Evolutionary conservation across 2,888 invertebrate species (phyloP), one percentile per base, ranked within the genome.

Genomic region (Xylophagus ater): DNA sequence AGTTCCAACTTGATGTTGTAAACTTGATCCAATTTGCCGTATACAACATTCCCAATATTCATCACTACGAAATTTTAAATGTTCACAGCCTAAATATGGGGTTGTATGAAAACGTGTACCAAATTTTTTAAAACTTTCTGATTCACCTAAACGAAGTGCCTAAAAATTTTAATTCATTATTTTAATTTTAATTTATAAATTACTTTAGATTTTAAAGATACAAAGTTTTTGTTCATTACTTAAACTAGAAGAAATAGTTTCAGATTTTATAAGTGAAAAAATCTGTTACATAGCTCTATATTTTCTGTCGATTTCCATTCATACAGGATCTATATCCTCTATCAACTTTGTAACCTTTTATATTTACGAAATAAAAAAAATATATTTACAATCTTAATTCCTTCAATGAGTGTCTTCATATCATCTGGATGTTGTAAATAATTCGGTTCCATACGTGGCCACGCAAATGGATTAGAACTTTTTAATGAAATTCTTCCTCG

Each of bases 381-480:
- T 12, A 21, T 24, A 50, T 62, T 64, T 58, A 82, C 84, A 69
- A 78, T 67, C 55, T 78, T 74, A 23, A 82, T 71, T 26, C 84
- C 87, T 57, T 82, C 79, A 9, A 83, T 71, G 64, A 88, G 69
- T 4, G 77, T 74, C 14, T 68, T 62, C n/a, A 86, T 53, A 57
- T 93, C 92, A 19, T 75, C 71, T 4, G 72, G 71, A 51, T 80
- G 65, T 37, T 76, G 68, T 56, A 88, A 81, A 61, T 88, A 93
- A 64, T 92, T 89, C 0, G 86, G 78, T 34, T 84, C 71, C 53
- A 93, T 76, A 37, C 72, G 64, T 0, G 93, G 93, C 62, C 79
- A 76, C 37, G 81, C 77, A 17, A 74, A 66, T 1, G 88, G 86
- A 65, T 84, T 76, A 0, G 68, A 62, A 37, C 80, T 80, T 41